Conservation (phyloP, 2,797 vertebrate genomes). For the Falco peregrinus region DNA sequence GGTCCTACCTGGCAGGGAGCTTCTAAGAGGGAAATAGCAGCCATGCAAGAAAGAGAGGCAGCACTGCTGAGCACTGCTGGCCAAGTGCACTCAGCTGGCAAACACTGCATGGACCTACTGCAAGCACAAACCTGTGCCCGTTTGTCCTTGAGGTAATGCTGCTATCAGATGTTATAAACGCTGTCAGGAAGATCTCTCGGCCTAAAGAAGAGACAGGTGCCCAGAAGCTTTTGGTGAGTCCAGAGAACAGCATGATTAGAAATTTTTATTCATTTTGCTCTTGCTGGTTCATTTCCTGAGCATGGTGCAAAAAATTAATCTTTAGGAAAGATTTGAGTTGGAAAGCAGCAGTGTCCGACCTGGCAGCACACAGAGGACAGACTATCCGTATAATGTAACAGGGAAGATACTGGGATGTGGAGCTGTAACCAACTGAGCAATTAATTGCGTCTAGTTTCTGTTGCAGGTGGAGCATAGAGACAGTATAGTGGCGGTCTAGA, state of each 20-base stretch:
- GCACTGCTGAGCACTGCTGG: rapidly evolving
- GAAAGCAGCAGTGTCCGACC: not conserved
- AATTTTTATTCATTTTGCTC: not conserved
- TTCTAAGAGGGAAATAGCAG: not conserved
- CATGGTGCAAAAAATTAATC: not conserved
- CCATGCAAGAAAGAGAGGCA: rapidly evolving
- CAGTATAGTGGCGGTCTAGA: not conserved
- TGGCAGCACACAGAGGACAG: not conserved
- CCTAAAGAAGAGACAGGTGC: not conserved
- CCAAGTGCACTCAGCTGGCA: not conserved
- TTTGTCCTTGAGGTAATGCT: not conserved
- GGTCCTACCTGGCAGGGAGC: not conserved
- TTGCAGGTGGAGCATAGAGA: not conserved
- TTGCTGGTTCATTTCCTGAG: not conserved
- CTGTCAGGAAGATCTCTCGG: not conserved
- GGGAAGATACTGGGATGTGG: rapidly evolving
- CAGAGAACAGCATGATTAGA: not conserved
- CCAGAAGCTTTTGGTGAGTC: not conserved
- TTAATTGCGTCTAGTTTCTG: not conserved
- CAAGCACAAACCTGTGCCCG: not conserved
- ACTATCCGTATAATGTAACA: not conserved
- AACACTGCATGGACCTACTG: not conserved
- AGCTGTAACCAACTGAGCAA: not conserved
- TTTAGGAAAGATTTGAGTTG: not conserved
- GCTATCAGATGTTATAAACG: not conserved